Evolutionary conservation across 2,888 invertebrate species (phyloP).

Genomic region (Perdita meconis): DNA sequence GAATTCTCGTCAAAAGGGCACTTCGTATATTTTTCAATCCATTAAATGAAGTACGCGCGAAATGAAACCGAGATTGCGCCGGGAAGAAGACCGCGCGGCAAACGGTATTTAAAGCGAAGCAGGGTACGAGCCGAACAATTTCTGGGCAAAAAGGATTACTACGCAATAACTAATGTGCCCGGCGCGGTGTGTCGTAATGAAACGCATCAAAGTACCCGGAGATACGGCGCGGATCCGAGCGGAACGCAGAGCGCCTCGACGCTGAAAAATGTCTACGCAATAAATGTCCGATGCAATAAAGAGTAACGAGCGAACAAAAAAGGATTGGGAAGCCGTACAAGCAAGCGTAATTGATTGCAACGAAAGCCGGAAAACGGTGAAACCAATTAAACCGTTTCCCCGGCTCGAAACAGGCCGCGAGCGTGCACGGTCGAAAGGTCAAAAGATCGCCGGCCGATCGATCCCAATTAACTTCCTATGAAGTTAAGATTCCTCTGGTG

Average conservation of each 20-base stretch:
- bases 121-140: background rate
- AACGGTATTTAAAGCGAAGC: background rate
- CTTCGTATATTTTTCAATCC: background rate
- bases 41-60: background rate
- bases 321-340: constrained; percentile 5
- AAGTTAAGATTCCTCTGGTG: constrained; percentile 44
- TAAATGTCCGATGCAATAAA: constrained; percentile 2
- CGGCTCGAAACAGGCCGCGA: constrained; percentile 11
- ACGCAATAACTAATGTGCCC: constrained; percentile 1
- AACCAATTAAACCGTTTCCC: constrained; percentile 48
- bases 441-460: constrained; percentile 45
- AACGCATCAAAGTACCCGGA: background rate
- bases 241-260: background rate
- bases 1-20: background rate
- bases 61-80: background rate
- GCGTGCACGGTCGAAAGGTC: constrained; percentile 23
- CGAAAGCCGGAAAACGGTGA: constrained; percentile 31
- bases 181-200: background rate
- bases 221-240: too few species aligned
- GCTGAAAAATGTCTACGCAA: constrained; percentile 4
- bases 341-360: constrained; percentile 43
- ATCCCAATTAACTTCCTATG: constrained; percentile 57
- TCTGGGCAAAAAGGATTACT: background rate
- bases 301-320: background rate
- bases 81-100: too few species aligned